A percentile compares a stretch with the other conserved stretches of the same genome.
These are phyloP conservation scores for Xylota segnis DNA, from an alignment of 2,888 invertebrate species.

Conservation along the genomic window DNA sequence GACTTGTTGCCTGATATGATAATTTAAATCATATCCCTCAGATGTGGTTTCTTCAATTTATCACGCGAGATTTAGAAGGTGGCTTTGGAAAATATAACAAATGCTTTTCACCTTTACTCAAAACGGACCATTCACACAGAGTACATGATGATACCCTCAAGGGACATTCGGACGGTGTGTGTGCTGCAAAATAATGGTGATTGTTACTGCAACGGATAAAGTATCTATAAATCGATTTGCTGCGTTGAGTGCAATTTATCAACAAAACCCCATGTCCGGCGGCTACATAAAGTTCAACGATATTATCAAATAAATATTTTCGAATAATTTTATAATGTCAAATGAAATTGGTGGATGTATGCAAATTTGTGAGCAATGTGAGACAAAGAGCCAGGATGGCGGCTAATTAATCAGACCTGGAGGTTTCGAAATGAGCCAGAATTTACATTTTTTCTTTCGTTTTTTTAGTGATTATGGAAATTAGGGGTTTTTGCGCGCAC, in stretches of 20 bases:
- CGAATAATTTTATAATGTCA: conserved; percentile 25
- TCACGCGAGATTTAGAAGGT: conserved; percentile 66
- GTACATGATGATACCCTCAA: conserved; percentile 50
- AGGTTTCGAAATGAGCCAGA: not conserved
- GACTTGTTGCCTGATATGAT: conserved; percentile 67
- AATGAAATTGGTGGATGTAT: conserved; percentile 24
- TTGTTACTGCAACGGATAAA: conserved; percentile 36
- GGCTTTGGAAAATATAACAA: conserved; percentile 19
- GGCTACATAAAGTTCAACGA: conserved; percentile 1
- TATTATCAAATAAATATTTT: conserved; percentile 3
- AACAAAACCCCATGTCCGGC: conserved; percentile 13
- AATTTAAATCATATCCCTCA: conserved; percentile 70
- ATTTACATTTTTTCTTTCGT: not conserved
- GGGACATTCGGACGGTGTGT: conserved; percentile 41
- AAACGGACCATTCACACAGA: not conserved
- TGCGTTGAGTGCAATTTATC: conserved; percentile 39
- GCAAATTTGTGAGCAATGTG: conserved; percentile 18
- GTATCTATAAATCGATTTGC: conserved; percentile 39
- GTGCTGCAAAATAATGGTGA: conserved; percentile 36
- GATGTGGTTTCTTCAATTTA: conserved; percentile 67
- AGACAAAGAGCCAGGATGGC: not conserved
- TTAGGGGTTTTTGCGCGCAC: conserved; percentile 22
- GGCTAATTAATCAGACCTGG: conserved; percentile 25
- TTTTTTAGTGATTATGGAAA: conserved; percentile 15
- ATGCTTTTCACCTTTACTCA: conserved; percentile 27